phyloP scores from a whole-genome alignment of 2,797 vertebrate genomes.

The Manis pentadactyla region DNA sequence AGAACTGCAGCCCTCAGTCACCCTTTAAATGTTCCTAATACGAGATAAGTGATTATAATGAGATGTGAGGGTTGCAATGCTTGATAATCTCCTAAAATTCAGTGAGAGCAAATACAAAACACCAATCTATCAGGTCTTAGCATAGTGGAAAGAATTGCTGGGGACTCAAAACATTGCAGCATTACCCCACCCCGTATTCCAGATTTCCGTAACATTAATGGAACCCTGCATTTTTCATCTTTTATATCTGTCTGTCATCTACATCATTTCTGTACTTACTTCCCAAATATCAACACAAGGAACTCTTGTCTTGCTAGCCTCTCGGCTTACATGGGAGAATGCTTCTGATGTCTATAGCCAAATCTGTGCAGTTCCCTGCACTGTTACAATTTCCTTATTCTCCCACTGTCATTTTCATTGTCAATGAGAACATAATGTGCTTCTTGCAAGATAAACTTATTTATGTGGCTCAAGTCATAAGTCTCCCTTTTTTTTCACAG shows the following conservation, averaged over 20 bases:
- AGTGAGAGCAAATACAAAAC: background rate
- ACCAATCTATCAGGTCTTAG: background rate
- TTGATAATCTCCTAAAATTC: background rate
- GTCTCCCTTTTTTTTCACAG: constrained; percentile 63
- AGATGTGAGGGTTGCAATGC: background rate
- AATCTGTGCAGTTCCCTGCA: background rate
- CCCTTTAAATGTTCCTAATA: background rate
- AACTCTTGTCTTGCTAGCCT: background rate
- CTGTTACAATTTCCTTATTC: background rate
- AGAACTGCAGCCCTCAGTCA: background rate
- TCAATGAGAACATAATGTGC: background rate
- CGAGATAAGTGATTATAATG: background rate
- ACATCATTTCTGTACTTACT: background rate
- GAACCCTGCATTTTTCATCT: background rate
- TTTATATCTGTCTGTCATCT: background rate
- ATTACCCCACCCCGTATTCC: too few species aligned
- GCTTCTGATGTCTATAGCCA: background rate
- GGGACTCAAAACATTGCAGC: background rate
- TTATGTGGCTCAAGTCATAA: constrained; percentile 43
- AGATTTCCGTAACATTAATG: background rate
- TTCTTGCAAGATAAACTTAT: constrained; percentile 42
- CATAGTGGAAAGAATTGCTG: background rate
- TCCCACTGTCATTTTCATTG: background rate
- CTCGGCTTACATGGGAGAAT: background rate
- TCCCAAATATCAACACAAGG: background rate